Base-by-base conservation (phyloP, 30 jellyfish, hydroid and myxozoan species). In the Clytia hemisphaerica region DNA sequence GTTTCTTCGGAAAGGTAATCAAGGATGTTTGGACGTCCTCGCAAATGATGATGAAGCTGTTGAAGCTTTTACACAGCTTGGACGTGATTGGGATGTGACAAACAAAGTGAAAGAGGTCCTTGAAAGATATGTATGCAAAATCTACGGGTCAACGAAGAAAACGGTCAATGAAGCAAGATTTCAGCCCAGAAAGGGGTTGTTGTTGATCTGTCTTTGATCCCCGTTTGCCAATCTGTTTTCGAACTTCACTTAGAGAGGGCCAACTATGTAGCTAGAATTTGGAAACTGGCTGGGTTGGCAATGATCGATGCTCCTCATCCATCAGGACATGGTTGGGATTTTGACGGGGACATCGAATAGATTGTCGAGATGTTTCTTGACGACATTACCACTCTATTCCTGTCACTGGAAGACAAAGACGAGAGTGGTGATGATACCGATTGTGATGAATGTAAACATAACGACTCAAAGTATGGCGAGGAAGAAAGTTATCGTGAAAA, bases 1-100 rank as follows among this genome's bases (percentile, higher is more conserved):
- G 42, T 40, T 62, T 47, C 87, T 75, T 60, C 69, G 71, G 34
- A 75, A 75, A 75, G 71, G 87, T 72, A 75, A 75, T 58, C 79
- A 75, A 27, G 72, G 46, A 57, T 72, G 87, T 78, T 75, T 71
- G 87, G 46, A 47, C 4, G 72, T 59, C 79, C 31, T 58, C 47
- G 45, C 58, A 60, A 78, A 61, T 40, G 60, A 48, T 46, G 70
- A 61, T 7, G 7, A 32, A 46, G 60, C 61, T 75, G 72, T 75
- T 24, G 79, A 44, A 62, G 49, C 61, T 6, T 59, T 58, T 42
- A 37, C 78, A 77, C 60, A 78, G 60, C 61, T 62, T 28, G 79
- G 72, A 62, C 45, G 77, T 58, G 61, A 58, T 32, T 22, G 48
- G 77, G 61, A 45, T 34, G 27, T 74, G 50, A 42, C 37, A n/a